Base-by-base conservation (phyloP, 2,797 vertebrate species). In the Girardinus metallicus region DNA sequence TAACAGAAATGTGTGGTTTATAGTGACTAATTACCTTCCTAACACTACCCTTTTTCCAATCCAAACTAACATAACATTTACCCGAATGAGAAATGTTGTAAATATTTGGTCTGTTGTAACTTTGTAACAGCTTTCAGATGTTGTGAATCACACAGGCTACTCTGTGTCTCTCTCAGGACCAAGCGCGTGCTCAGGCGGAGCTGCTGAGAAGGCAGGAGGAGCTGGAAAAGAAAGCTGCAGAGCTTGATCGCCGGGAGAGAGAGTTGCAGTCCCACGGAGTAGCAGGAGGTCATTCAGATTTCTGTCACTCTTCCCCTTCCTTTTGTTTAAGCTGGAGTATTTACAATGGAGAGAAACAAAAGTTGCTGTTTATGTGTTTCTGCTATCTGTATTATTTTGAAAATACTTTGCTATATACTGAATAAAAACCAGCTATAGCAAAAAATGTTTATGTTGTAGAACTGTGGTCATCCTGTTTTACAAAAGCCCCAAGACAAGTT, bases 181-280 rank as follows among this genome's bases (percentile, higher is more conserved):
- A 98, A 94, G 97, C 96, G 2, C 95, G 97, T 85, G 97, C 96
- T 77, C 97, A 97, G 94, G 97, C 98, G 79, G 97, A 99, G 90
- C 94, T 98, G 83, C 94, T 99, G 83, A 97, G 97, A 86, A 96
- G 97, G 85, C 97, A 98, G 92, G 97, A 98, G 94, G 97, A 98
- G 90, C 88, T 99, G 94, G 97, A 99, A 94, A 97, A 96, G 94
- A 99, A 99, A 95, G 98, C 98, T 16, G 98, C 98, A 66, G 98
- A 99, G 92, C 95, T 99, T 5, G 98, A 99, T 93, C 98, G 98
- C 75, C 96, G 98, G 91, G 98, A 99, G 96, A 96, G 98, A 86
- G 98, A 99, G 93, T 96, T 99, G 94, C 98, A 99, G 91, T 96
- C 95, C 77, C 97, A 99, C 79, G 98, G 94, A 92, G 92, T 95